Base-by-base conservation (phyloP, 1,140 invertebrate species). In the Ceratosolen solmsi region DNA sequence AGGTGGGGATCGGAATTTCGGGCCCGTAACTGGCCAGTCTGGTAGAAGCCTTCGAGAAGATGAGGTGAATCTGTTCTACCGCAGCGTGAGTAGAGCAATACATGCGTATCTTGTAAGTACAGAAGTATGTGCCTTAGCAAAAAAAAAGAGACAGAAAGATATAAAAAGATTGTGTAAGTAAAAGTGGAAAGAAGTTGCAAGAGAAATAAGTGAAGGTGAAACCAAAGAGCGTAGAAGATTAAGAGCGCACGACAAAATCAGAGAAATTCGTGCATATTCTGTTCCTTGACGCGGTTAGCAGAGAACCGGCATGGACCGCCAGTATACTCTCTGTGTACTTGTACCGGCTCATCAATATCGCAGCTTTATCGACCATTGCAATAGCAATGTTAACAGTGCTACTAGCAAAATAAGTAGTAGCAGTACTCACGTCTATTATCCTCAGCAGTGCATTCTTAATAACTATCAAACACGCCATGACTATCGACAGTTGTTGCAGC, bases 1-100 rank as follows among this genome's bases (percentile, higher is more conserved):
- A 90, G 87, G 90, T 91, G 89, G 91, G 91, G 90, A 90, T 90
- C 79, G 90, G 90, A 92, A 91, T 92, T 92, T 91, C 88, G 90
- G 90, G 87, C 87, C 87, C 88, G 87, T 87, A 86, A 89, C 85
- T 87, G 87, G 86, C 89, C 91, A 92, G 91, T 92, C 90, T 90
- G 87, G 87, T 88, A 87, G 86, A 90, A 89, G 87, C 90, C 89
- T 90, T 91, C 72, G 82, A 63, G 87, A 91, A 90, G 91, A 90
- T 90, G 90, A 91, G 91, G 89, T 90, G 89, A 91, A 86, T 83
- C 84, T 71, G 73, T 73, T 82, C 80, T 51, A 41, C 68, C 17
- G 68, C 84, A 79, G 78, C 78, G 71, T 68, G 77, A 76, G 80
- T 58, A 56, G 54, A 82, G 71, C 75, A 68, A 70, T 56, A 30